Evolutionary conservation across 2,797 vertebrate genomes (phyloP).

Genomic region (Neostethus bicornis): DNA sequence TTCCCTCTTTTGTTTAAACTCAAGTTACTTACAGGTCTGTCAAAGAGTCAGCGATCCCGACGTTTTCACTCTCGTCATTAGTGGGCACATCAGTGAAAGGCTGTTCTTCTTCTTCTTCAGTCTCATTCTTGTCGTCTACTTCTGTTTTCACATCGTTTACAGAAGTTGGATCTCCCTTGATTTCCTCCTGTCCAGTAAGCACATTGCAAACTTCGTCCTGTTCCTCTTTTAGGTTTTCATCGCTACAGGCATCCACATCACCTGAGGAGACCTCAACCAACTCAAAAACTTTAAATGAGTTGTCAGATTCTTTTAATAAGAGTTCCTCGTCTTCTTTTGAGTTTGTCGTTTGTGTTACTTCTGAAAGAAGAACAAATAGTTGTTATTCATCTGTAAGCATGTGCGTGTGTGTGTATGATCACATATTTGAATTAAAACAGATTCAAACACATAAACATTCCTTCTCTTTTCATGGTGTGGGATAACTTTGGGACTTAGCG

Average conservation of each 20-base stretch:
- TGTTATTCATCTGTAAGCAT: too few relatives aligned
- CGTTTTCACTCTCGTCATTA: slow-evolving; percentile 32
- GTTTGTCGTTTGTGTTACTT: slow-evolving; percentile 14
- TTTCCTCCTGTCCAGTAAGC: slow-evolving; percentile 38
- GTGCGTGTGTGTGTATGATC: too few relatives aligned
- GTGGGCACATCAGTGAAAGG: slow-evolving; percentile 9
- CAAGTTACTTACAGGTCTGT: slow-evolving; percentile 60
- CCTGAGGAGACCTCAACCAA: slow-evolving; percentile 17
- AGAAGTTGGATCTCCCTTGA: slow-evolving; percentile 32
- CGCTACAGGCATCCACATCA: slow-evolving; percentile 1
- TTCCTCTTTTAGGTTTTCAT: slow-evolving; percentile 50
- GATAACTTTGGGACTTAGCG: neutral
- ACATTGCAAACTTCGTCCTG: slow-evolving; percentile 28
- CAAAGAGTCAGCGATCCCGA: slow-evolving; percentile 8
- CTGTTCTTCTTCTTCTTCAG: slow-evolving; percentile 20
- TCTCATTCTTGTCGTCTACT: slow-evolving; percentile 18
- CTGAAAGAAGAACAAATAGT: slow-evolving; percentile 26
- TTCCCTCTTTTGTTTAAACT: slow-evolving; percentile 42
- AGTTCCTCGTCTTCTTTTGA: slow-evolving; percentile 27
- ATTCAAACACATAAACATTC: too few relatives aligned
- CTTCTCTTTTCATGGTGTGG: too few relatives aligned
- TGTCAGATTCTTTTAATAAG: slow-evolving; percentile 17
- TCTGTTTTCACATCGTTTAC: slow-evolving; percentile 21
- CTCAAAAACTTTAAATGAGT: slow-evolving; percentile 11
- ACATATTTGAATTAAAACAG: too few relatives aligned